Percentiles rank a stretch among this genome's conserved stretches.
These are phyloP conservation scores for Phrynocephalus forsythii DNA, from an alignment of 2,797 vertebrate species.

Conservation along the genomic window DNA sequence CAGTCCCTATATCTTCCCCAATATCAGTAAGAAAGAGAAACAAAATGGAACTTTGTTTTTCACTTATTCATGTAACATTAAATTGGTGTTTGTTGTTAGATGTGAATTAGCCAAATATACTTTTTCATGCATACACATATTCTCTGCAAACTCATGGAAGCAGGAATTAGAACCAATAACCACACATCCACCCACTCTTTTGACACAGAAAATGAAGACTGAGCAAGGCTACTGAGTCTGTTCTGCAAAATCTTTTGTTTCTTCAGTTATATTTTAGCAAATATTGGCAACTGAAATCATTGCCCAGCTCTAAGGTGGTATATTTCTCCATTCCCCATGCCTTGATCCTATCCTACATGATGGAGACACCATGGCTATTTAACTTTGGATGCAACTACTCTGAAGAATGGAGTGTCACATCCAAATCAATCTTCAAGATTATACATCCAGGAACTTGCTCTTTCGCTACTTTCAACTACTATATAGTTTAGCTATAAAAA, in stretches of 20 bases:
- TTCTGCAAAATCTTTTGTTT: background rate
- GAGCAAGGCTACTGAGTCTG: background rate
- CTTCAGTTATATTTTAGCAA: background rate
- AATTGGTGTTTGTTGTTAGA: background rate
- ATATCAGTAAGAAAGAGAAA: background rate
- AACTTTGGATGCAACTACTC: too few relatives aligned
- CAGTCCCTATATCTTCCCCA: background rate
- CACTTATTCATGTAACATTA: background rate
- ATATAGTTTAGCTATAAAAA: too few relatives aligned
- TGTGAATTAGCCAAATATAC: background rate
- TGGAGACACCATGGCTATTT: too few relatives aligned
- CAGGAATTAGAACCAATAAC: too few relatives aligned
- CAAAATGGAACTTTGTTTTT: background rate
- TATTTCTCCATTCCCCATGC: background rate
- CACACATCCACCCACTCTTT: too few relatives aligned
- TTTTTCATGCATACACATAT: background rate
- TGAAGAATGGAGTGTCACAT: too few relatives aligned
- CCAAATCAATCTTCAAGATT: too few relatives aligned
- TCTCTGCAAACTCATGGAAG: background rate
- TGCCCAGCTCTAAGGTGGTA: too few relatives aligned
- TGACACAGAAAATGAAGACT: background rate
- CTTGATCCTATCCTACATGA: background rate
- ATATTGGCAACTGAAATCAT: background rate
- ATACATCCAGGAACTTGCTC: background rate
- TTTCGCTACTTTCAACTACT: too few relatives aligned